phyloP scores from a whole-genome alignment of 2,113 vertebrate genomes.

The Apodemus sylvaticus region DNA sequence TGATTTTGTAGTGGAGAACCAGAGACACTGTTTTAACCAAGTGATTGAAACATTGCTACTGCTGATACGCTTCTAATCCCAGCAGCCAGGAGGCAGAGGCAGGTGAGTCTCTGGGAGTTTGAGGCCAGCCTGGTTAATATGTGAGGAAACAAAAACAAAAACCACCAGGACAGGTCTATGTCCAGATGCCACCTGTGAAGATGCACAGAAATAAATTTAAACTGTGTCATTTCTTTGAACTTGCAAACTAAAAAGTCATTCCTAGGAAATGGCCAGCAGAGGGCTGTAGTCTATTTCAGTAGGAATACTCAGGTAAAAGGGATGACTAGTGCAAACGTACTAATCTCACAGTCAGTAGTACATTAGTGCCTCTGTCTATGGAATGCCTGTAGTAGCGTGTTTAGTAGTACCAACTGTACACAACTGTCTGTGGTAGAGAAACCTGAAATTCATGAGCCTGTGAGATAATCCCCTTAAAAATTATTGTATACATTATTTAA shows the following conservation, averaged over 20 bases:
- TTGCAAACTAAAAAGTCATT: neutral
- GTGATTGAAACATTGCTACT: neutral
- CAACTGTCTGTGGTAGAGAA: neutral
- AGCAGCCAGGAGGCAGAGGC: neutral
- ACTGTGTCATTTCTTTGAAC: neutral
- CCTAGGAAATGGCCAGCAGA: neutral
- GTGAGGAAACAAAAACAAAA: neutral
- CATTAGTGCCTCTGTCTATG: neutral
- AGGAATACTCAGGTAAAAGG: neutral
- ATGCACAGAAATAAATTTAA: neutral
- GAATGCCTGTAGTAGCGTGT: neutral
- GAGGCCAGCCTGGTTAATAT: neutral
- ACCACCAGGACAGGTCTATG: neutral
- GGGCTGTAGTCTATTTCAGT: neutral
- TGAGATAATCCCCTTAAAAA: neutral
- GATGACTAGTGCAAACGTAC: neutral
- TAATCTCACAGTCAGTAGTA: neutral
- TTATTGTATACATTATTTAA: neutral
- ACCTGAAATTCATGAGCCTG: neutral
- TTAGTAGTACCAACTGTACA: neutral
- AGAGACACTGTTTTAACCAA: neutral
- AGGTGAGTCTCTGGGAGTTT: neutral
- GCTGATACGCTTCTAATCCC: neutral
- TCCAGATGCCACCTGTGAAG: neutral
- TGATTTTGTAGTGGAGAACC: neutral